Evolutionary conservation across 2,113 vertebrate genomes (phyloP).

Genomic region (Aix galericulata): DNA sequence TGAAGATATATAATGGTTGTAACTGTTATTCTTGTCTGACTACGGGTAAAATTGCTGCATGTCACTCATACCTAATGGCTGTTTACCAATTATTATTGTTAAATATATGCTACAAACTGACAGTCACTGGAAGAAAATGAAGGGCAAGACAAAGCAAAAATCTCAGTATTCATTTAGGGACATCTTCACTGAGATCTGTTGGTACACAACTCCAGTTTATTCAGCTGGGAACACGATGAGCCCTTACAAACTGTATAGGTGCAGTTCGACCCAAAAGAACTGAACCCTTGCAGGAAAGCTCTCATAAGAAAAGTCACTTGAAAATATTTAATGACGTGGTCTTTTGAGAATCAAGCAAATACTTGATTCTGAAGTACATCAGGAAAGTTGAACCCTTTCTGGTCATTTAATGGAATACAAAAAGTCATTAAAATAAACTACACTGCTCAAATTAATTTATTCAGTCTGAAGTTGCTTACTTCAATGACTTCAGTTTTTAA

Average conservation of each 20-base stretch:
- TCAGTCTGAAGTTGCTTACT: not conserved
- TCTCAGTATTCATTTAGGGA: not conserved
- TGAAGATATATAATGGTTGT: not conserved
- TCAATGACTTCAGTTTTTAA: not conserved
- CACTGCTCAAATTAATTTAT: not conserved
- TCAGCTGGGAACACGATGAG: not conserved
- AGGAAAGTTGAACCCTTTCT: not conserved
- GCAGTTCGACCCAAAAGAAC: not conserved
- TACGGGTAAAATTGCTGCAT: not conserved
- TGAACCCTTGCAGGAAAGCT: not conserved
- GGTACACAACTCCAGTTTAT: not conserved
- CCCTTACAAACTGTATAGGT: not conserved
- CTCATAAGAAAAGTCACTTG: not conserved
- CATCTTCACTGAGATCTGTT: not conserved
- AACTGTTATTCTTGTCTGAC: conserved; percentile 20
- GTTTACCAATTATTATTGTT: not conserved
- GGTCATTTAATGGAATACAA: not conserved
- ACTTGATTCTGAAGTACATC: not conserved
- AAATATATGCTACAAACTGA: not conserved
- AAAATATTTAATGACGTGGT: not conserved
- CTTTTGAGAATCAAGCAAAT: not conserved
- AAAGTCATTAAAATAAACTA: not conserved
- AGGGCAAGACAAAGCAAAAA: conserved; percentile 2
- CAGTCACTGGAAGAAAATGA: not conserved
- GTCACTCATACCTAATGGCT: conserved; percentile 14